Percentiles rank a stretch among this genome's conserved stretches.
Conservation (phyloP, 1,140 invertebrate species). For the Steinernema feltiae region DNA sequence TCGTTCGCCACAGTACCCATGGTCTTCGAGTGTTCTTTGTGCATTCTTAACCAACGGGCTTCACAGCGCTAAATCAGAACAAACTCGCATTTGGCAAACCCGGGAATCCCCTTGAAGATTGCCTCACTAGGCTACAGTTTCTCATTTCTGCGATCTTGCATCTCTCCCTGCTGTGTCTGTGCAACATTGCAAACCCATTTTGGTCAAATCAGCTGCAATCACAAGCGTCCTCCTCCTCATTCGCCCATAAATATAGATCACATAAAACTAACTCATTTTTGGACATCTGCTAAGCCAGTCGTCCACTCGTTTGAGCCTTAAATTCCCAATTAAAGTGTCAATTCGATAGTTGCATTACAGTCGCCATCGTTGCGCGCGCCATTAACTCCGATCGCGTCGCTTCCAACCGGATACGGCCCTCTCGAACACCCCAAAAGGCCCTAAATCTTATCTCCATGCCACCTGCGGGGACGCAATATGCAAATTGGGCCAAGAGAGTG, state of each 20-base stretch:
- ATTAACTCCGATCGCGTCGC: neutral
- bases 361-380: neutral
- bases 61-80: no score
- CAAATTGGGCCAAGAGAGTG: neutral
- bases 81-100: no score
- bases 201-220: no score
- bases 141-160: no score
- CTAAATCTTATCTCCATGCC: constrained; percentile 5
- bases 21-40: no score
- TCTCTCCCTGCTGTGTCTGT: no score
- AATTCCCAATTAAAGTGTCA: constrained; percentile 10
- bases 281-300: neutral
- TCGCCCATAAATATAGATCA: neutral
- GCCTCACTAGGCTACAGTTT: no score
- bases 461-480: neutral
- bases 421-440: neutral
- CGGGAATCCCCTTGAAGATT: no score
- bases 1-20: no score
- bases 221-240: no score
- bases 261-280: neutral
- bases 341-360: constrained; percentile 3
- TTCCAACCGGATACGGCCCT: neutral
- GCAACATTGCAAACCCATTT: no score
- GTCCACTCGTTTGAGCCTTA: neutral
- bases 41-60: no score